Conservation (phyloP, 1,140 invertebrate genomes). For the Drosophila fuyamai region DNA sequence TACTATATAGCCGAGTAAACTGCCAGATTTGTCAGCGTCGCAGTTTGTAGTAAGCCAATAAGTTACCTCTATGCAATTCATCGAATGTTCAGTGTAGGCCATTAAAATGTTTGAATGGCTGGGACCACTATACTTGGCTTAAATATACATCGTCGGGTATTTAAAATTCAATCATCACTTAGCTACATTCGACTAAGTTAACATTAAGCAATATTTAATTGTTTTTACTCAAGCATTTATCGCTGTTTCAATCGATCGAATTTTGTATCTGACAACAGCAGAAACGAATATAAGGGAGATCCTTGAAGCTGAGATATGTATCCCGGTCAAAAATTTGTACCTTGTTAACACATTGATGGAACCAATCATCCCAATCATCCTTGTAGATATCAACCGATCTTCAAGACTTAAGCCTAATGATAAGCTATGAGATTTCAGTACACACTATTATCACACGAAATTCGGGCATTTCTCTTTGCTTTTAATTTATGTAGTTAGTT, state of each 20-base stretch:
- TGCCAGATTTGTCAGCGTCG: constrained; percentile 31
- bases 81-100: constrained; percentile 21
- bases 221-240: constrained; percentile 31
- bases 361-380: constrained; percentile 10
- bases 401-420: constrained; percentile 15
- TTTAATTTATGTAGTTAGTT: constrained; percentile 47
- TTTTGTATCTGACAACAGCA: constrained; percentile 23
- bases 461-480: constrained; percentile 31
- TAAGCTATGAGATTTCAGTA: constrained; percentile 35
- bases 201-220: constrained; percentile 15
- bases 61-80: constrained; percentile 40
- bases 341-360: constrained; percentile 23
- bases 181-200: constrained; percentile 20
- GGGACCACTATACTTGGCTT: constrained; percentile 15
- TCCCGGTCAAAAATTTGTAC: constrained; percentile 17
- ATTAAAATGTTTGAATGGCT: constrained; percentile 21
- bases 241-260: constrained; percentile 24
- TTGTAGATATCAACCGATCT: constrained; percentile 39
- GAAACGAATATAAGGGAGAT: constrained; percentile 8
- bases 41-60: constrained; percentile 31
- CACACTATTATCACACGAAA: constrained; percentile 19
- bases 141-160: background rate
- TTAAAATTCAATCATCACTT: constrained; percentile 2
- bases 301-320: constrained; percentile 6
- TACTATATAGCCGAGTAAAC: constrained; percentile 36